Evolutionary conservation across 1,140 invertebrate genomes (phyloP).

Genomic region (Pentalonia nigronervosa): DNA sequence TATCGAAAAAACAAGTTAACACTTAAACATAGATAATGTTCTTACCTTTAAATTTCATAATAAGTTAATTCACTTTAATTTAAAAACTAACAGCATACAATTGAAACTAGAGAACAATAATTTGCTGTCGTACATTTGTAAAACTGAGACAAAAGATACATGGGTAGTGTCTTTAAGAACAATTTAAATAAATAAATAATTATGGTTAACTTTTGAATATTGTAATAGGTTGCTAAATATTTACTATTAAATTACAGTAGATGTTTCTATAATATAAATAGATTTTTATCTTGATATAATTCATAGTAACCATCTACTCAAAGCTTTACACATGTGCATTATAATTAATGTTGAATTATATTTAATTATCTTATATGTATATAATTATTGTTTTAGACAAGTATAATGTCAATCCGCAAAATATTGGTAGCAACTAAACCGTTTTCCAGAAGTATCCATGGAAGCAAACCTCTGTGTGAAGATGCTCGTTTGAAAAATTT

Average conservation of each 20-base stretch:
- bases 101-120: no score
- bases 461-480: not conserved
- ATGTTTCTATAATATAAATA: not conserved
- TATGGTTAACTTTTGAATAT: no score
- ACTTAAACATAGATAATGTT: no score
- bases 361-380: not conserved
- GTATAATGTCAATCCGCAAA: conserved; percentile 11
- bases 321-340: not conserved
- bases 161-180: no score
- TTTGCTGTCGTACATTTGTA: no score
- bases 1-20: no score
- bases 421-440: conserved; percentile 11
- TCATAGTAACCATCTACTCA: not conserved
- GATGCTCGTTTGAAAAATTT: conserved; percentile 3
- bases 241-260: not conserved
- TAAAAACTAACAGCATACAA: no score
- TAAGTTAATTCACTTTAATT: no score
- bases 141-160: no score
- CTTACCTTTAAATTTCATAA: no score
- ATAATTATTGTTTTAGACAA: conserved; percentile 1
- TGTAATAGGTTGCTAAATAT: no score
- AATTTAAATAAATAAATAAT: no score
- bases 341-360: not conserved
- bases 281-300: not conserved
- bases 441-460: conserved; percentile 26